Base-by-base conservation (phyloP, 2,113 vertebrate genomes). In the Silurus glanis region DNA sequence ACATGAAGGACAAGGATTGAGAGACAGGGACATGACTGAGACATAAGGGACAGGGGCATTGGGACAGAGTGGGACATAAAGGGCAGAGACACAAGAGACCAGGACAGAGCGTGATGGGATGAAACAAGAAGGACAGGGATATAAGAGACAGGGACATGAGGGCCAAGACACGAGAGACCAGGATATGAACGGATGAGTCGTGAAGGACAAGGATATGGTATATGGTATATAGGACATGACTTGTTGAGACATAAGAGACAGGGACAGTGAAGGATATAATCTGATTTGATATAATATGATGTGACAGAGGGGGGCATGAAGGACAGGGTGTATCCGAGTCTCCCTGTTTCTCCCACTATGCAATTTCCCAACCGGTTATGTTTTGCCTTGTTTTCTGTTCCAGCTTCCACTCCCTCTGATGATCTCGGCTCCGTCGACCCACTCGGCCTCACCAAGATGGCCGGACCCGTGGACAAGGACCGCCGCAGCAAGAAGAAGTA, bases 401-500 rank as follows among this genome's bases (percentile, higher is more conserved):
- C 88, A 97, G 97, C 96, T 59, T 97, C 96, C 14, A 97, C 97
- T 0, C 97, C 97, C 2, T 97, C 96, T 0, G 96, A 97, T 4
- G 97, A 97, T 87, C 92, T 93, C 55, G 91, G 95, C 64, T 92
- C 96, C 62, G 94, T 95, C 0, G 97, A 98, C 89, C 91, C 96
- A 0, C 94, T 97, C 92, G 96, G 95, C 5, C 93, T 97, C 12
- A 95, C 96, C 90, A 97, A 97, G 91, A 95, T 97, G 85, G 94
- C 96, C 0, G 97, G 97, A 80, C 94, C 96, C 1, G 97, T 96
- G 13, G 97, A 97, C 85, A 97, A 97, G 88, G 97, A 97, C 89
- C 96, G 97, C n/a, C 95, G 96, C 80, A 97, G 96, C 92, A 98
- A 97, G 90, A 98, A 97, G 92, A 98, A 98, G 97, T 97, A 88